phyloP scores from a whole-genome alignment of 2,888 invertebrate species.

The Choreutis nemorana region DNA sequence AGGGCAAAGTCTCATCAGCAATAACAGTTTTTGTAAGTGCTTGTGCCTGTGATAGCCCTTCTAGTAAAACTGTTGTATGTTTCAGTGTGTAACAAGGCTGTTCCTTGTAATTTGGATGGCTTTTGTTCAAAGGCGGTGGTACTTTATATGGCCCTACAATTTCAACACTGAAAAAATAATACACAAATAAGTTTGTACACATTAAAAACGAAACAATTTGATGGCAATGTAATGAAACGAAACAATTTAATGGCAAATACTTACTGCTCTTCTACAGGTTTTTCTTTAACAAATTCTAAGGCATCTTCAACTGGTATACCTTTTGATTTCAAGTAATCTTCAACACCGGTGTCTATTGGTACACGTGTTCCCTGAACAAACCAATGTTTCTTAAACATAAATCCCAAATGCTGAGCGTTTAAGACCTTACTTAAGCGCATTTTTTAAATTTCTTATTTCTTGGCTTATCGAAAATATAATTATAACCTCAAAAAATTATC shows the following conservation, averaged over 20 bases:
- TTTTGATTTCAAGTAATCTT: constrained; percentile 55
- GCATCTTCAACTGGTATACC: constrained; percentile 72
- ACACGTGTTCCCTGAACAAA: constrained; percentile 69
- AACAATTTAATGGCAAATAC: not conserved
- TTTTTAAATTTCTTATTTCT: too few relatives aligned
- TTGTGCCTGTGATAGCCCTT: constrained; percentile 81
- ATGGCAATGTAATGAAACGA: not conserved
- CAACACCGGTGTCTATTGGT: constrained; percentile 62
- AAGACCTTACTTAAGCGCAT: constrained; percentile 74
- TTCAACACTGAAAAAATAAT: constrained; percentile 30
- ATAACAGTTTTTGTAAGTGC: constrained; percentile 81
- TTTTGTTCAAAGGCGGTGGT: constrained; percentile 52
- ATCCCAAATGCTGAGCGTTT: constrained; percentile 74
- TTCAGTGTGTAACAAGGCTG: constrained; percentile 66
- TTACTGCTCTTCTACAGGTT: constrained; percentile 23
- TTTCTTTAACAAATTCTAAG: constrained; percentile 61
- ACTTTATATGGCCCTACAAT: constrained; percentile 50
- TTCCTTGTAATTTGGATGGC: constrained; percentile 73
- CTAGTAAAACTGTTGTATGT: constrained; percentile 71
- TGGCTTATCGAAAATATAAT: too few relatives aligned
- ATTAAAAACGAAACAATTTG: not conserved
- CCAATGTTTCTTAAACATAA: constrained; percentile 80
- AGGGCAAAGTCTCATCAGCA: constrained; percentile 69
- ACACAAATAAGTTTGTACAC: constrained; percentile 1
- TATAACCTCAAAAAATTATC: too few relatives aligned